Percentiles rank a stretch among this genome's conserved stretches.
Evolutionary conservation across 2,113 vertebrate species (phyloP).

Genomic region (Cathartes aura): DNA sequence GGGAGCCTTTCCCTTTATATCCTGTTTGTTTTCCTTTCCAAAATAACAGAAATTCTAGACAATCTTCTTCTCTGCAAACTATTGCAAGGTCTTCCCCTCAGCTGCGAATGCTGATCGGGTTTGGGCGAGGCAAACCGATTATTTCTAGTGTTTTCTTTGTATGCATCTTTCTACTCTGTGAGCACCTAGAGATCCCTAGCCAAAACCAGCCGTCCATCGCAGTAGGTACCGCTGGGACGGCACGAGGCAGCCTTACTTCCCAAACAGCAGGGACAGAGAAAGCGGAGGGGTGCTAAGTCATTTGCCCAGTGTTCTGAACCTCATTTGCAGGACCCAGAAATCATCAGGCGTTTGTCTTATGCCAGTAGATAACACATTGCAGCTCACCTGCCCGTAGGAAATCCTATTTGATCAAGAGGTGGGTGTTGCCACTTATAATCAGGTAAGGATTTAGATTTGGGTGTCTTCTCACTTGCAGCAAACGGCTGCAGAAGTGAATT

Average conservation of each 20-base stretch:
- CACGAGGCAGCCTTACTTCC: not conserved
- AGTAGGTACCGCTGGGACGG: not conserved
- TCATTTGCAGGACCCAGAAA: not conserved
- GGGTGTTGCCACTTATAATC: not conserved
- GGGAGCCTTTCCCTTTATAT: not conserved
- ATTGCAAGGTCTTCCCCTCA: not conserved
- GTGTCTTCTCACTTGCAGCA: not conserved
- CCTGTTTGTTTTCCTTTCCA: not conserved
- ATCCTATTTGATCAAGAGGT: not conserved
- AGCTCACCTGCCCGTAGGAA: not conserved
- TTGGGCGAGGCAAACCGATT: not conserved
- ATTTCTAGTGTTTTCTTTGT: not conserved
- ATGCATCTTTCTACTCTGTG: not conserved
- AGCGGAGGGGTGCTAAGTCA: not conserved
- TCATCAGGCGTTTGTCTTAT: fast-evolving
- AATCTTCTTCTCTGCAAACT: not conserved
- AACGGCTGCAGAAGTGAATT: not conserved
- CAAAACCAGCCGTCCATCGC: not conserved
- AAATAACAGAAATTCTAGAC: not conserved
- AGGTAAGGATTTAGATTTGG: not conserved
- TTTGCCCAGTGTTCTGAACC: not conserved
- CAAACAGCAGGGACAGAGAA: not conserved
- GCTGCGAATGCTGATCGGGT: not conserved
- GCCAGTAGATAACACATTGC: not conserved
- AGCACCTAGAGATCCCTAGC: not conserved